These are phyloP conservation scores for Tridacna gigas DNA, from an alignment of 2,888 invertebrate genomes.

Conservation along the genomic window DNA sequence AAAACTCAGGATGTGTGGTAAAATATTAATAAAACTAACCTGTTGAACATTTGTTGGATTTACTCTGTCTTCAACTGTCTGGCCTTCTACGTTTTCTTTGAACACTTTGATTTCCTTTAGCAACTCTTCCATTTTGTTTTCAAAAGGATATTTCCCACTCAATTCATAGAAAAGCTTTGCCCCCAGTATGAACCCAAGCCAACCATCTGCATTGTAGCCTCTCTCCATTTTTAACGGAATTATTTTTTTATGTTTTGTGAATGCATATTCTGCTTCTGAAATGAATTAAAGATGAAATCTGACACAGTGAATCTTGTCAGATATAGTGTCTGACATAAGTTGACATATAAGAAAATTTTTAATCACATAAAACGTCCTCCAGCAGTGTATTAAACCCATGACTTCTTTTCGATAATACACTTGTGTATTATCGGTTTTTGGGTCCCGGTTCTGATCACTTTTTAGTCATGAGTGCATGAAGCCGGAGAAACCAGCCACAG, in stretches of 20 bases:
- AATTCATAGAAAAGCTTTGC: slow-evolving; percentile 69
- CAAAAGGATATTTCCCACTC: slow-evolving; percentile 65
- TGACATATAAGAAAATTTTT: too few species aligned
- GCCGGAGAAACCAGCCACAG: too few species aligned
- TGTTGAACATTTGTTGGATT: neutral
- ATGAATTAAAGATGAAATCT: neutral
- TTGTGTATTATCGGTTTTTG: too few species aligned
- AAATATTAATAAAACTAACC: neutral
- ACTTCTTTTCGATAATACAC: too few species aligned
- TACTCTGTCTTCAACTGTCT: neutral
- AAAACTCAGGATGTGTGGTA: neutral
- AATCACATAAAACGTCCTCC: too few species aligned
- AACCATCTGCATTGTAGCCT: slow-evolving; percentile 68
- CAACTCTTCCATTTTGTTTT: slow-evolving; percentile 54
- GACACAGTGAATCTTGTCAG: too few species aligned
- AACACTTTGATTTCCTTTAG: slow-evolving; percentile 44
- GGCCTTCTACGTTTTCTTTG: neutral
- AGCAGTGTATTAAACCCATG: too few species aligned
- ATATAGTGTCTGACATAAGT: too few species aligned
- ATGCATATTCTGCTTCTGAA: slow-evolving; percentile 71
- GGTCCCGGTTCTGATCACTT: too few species aligned
- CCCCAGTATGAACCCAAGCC: slow-evolving; percentile 71
- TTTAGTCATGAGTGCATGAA: too few species aligned
- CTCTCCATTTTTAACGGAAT: slow-evolving; percentile 66
- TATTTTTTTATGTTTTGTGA: slow-evolving; percentile 57